These are phyloP conservation scores for Smutsia temminckii DNA, from an alignment of 2,797 vertebrate species.

Conservation along the genomic window DNA sequence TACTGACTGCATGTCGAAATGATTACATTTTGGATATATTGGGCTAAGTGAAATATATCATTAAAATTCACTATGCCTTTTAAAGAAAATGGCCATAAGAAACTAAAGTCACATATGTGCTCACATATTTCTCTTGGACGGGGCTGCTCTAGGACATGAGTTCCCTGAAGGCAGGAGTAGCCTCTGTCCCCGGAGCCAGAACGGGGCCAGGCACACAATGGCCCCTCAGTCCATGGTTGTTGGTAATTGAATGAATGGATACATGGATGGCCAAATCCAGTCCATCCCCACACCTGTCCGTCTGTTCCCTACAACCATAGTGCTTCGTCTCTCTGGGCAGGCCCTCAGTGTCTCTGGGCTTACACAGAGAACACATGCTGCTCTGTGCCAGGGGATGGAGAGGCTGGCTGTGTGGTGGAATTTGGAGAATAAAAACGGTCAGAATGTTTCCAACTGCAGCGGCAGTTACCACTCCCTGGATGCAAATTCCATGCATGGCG, in stretches of 20 bases:
- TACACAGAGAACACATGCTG: background rate
- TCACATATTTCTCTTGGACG: background rate
- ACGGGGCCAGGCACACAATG: background rate
- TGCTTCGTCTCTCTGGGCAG: background rate
- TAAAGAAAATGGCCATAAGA: background rate
- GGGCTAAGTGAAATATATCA: background rate
- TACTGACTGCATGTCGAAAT: background rate
- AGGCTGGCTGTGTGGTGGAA: background rate
- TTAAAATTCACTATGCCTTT: background rate
- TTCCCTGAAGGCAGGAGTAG: background rate
- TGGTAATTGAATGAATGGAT: background rate
- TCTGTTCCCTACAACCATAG: background rate
- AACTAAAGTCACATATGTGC: background rate
- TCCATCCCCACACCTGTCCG: background rate
- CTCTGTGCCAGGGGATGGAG: background rate
- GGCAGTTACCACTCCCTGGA: background rate
- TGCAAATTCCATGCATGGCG: background rate
- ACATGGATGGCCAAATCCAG: background rate
- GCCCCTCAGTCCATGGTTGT: background rate
- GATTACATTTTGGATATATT: background rate
- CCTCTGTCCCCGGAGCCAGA: background rate
- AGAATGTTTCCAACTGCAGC: background rate
- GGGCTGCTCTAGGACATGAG: background rate
- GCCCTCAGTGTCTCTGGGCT: background rate
- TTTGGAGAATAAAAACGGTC: background rate